Evolutionary conservation across 2,113 vertebrate species (phyloP).

Genomic region (Stigmatopora nigra): DNA sequence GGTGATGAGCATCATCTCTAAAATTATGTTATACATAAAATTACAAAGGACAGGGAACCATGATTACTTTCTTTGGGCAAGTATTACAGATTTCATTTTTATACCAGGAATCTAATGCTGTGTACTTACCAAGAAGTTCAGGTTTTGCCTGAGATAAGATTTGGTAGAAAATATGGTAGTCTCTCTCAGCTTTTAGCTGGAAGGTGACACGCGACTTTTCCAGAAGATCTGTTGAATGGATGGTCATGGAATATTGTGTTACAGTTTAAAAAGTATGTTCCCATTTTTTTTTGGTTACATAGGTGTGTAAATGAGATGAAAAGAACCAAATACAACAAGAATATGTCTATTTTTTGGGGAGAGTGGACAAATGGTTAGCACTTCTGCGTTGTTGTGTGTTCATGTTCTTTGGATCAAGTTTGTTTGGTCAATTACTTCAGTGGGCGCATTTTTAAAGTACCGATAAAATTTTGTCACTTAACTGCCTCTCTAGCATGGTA

Average conservation of each 20-base stretch:
- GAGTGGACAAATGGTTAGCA: not conserved
- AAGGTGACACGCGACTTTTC: slow-evolving; percentile 86
- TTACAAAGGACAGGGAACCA: not conserved
- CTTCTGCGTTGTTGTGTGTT: not conserved
- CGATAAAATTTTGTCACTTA: no score
- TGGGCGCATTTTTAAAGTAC: not conserved
- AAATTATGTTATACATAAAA: slow-evolving; percentile 9
- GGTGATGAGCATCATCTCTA: slow-evolving; percentile 74
- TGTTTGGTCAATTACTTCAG: not conserved
- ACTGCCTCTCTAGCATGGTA: no score
- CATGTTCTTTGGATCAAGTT: not conserved
- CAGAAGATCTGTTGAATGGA: slow-evolving; percentile 72
- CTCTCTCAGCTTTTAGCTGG: slow-evolving; percentile 84
- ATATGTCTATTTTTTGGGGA: not conserved
- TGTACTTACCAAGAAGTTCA: slow-evolving; percentile 76
- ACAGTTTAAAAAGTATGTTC: not conserved
- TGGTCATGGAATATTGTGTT: not conserved
- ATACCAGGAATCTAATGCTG: not conserved
- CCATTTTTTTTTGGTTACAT: not conserved
- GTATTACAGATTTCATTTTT: not conserved
- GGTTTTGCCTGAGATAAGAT: slow-evolving; percentile 87
- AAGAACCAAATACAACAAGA: not conserved
- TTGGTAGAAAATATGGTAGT: slow-evolving; percentile 92
- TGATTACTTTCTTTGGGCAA: not conserved
- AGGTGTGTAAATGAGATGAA: not conserved